Conservation (phyloP, 2,888 invertebrate species). For the Cephus pulcher region DNA sequence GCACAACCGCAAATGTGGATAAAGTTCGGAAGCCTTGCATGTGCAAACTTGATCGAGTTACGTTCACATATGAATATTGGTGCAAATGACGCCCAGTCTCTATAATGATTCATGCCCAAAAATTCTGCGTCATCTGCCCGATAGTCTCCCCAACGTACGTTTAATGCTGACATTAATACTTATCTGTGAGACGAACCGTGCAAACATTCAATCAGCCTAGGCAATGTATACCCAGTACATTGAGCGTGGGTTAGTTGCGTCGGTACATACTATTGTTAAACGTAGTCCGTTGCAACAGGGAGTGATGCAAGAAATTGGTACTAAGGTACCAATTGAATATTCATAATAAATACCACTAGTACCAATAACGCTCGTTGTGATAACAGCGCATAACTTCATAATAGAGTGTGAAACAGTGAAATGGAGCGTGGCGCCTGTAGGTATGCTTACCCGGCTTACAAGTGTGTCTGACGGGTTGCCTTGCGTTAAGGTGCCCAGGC, state of each 20-base stretch:
- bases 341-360: background rate
- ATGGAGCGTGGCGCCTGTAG: background rate
- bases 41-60: conserved; percentile 4
- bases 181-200: background rate
- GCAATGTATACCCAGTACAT: background rate
- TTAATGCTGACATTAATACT: background rate
- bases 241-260: background rate
- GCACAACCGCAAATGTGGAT: background rate
- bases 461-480: background rate
- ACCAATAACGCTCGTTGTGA: background rate
- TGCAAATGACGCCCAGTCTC: background rate
- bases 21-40: background rate
- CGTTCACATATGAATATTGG: background rate
- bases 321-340: background rate
- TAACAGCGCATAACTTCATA: background rate
- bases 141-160: background rate
- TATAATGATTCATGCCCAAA: background rate
- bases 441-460: background rate
- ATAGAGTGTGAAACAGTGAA: background rate
- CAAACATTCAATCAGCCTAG: background rate
- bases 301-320: background rate
- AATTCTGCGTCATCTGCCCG: background rate
- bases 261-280: background rate
- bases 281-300: background rate
- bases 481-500: background rate